Conservation (phyloP, 1,140 invertebrate genomes). For the Cotesia glomerata region DNA sequence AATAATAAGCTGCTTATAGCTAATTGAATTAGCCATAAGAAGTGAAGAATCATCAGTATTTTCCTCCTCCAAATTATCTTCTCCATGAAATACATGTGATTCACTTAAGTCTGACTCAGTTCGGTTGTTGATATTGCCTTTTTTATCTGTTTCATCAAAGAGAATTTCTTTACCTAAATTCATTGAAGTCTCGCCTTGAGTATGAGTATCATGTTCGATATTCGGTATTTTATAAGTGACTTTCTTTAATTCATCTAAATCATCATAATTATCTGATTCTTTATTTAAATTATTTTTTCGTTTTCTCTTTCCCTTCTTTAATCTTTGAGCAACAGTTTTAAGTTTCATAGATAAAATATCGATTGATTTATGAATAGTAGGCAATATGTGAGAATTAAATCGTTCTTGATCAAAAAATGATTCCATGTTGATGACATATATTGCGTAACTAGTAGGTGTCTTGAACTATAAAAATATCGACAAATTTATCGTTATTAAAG, state of each 20-base stretch:
- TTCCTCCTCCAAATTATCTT: neutral
- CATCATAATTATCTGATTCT: neutral
- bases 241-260: neutral
- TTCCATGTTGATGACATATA: neutral
- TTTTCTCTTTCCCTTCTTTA: neutral
- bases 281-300: neutral
- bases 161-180: too few species aligned
- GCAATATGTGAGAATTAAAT: neutral
- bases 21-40: neutral
- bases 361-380: neutral
- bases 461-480: too few species aligned
- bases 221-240: too few species aligned
- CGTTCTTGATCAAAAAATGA: neutral
- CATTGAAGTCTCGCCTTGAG: too few species aligned
- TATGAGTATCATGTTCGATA: too few species aligned
- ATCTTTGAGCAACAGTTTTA: neutral
- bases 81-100: too few species aligned
- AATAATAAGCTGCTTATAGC: neutral
- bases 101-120: too few species aligned
- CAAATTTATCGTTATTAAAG: too few species aligned
- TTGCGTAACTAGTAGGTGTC: too few species aligned
- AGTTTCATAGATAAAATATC: neutral
- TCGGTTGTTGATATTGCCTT: too few species aligned
- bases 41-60: neutral
- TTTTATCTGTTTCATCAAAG: too few species aligned